Evolutionary conservation across 2,797 vertebrate species (phyloP).

Genomic region (Cryptoprocta ferox): DNA sequence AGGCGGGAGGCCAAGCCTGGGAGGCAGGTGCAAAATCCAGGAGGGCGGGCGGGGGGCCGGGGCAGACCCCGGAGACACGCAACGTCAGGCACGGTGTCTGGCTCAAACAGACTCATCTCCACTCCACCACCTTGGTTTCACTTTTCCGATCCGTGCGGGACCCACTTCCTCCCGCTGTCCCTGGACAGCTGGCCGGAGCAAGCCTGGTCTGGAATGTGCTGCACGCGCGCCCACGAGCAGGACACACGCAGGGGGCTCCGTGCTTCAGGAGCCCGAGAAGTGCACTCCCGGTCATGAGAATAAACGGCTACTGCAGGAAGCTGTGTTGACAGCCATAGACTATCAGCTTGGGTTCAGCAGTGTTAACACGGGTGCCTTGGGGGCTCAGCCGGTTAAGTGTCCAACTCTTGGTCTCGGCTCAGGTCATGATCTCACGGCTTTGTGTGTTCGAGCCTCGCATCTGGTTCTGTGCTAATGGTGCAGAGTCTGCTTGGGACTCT

Average conservation of each 20-base stretch:
- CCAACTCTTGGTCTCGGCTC: too few species aligned
- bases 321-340: background rate
- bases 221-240: fast-evolving
- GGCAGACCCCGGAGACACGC: background rate
- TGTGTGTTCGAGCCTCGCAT: too few species aligned
- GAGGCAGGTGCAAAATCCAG: background rate
- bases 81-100: too few species aligned
- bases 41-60: too few species aligned
- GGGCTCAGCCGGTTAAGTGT: too few species aligned
- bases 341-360: background rate
- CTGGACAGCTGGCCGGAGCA: background rate
- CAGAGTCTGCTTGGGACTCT: too few species aligned
- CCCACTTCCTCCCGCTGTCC: background rate
- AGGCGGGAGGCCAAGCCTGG: background rate
- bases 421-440: too few species aligned
- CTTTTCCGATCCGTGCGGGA: background rate
- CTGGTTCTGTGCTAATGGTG: too few species aligned
- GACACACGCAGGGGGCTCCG: background rate
- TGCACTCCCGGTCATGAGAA: background rate
- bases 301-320: background rate
- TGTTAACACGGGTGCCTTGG: too few species aligned
- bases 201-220: too few species aligned
- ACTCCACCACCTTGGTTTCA: too few species aligned
- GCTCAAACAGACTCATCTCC: too few species aligned
- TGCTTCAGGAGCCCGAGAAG: background rate